Evolutionary conservation across 2,888 invertebrate genomes (phyloP).

Genomic region (Volucella inanis): DNA sequence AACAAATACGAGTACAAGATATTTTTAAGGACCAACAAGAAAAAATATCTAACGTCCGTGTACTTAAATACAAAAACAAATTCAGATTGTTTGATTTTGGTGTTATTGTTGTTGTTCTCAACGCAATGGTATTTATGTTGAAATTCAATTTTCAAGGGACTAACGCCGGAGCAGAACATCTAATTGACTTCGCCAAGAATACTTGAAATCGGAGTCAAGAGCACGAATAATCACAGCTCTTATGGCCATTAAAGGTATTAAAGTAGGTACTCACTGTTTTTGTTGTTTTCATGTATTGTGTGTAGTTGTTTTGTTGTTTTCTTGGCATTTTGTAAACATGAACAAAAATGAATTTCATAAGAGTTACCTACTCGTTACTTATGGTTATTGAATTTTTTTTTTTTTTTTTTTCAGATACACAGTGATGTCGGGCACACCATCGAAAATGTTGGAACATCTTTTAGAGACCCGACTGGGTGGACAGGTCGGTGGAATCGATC

Average conservation of each 20-base stretch:
- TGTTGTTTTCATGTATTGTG: constrained; percentile 12
- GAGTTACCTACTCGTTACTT: not conserved
- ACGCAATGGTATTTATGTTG: not conserved
- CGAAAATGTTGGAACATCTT: constrained; percentile 93
- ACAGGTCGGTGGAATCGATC: constrained; percentile 86
- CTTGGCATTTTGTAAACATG: not conserved
- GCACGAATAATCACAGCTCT: not conserved
- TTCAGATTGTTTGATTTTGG: constrained; percentile 17
- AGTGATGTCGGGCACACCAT: constrained; percentile 93
- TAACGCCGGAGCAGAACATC: constrained; percentile 2
- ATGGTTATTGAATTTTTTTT: constrained; percentile 1
- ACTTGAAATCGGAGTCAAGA: not conserved
- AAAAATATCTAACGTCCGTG: not conserved
- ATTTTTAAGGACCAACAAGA: constrained; percentile 34
- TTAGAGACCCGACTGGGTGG: constrained; percentile 90
- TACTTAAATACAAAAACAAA: constrained; percentile 21
- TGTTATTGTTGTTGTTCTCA: not conserved
- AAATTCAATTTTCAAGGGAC: constrained; percentile 8
- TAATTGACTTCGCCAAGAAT: constrained; percentile 40
- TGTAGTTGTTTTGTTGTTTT: constrained; percentile 6
- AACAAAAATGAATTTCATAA: constrained; percentile 8
- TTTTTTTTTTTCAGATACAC: constrained; percentile 86
- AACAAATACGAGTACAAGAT: not conserved
- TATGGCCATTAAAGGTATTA: not conserved
- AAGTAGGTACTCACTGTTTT: not conserved